Evolutionary conservation across 2,797 vertebrate genomes (phyloP).

Genomic region (Neopelma chrysocephalum): DNA sequence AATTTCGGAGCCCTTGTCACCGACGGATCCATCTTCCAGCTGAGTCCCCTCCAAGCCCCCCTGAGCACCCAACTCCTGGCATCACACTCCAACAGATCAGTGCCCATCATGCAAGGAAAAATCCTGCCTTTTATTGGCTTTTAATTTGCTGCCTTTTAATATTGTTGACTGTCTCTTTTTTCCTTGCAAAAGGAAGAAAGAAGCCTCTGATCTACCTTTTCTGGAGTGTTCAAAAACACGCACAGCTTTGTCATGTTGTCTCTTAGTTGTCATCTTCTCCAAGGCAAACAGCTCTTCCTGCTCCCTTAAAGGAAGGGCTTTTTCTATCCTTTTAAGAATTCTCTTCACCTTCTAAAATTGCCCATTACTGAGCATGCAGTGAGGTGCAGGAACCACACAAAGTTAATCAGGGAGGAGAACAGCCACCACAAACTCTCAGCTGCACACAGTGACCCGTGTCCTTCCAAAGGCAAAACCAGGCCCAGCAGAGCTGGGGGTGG

Average conservation of each 20-base stretch:
- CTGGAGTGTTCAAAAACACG: neutral
- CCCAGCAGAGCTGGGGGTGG: neutral
- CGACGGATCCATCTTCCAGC: neutral
- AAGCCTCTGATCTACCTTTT: conserved; percentile 49
- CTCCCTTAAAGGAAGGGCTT: neutral
- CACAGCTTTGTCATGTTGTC: conserved; percentile 15
- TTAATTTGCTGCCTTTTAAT: conserved; percentile 48
- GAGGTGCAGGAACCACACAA: neutral
- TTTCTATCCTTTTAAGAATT: neutral
- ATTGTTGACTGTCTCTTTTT: conserved; percentile 10
- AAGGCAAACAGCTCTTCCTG: conserved; percentile 9
- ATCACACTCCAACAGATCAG: neutral
- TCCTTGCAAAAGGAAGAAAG: conserved; percentile 12
- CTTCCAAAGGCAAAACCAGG: neutral
- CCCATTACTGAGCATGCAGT: neutral
- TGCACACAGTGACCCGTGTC: neutral
- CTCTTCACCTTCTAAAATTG: neutral
- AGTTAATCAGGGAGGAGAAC: neutral
- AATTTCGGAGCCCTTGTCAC: neutral
- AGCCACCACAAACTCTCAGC: neutral
- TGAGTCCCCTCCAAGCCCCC: neutral
- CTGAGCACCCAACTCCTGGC: neutral
- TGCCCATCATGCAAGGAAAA: neutral
- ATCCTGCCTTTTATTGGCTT: conserved; percentile 1
- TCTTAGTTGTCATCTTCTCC: conserved; percentile 15